Conservation (phyloP, 2,888 invertebrate species). For the Nomada ruficornis region DNA sequence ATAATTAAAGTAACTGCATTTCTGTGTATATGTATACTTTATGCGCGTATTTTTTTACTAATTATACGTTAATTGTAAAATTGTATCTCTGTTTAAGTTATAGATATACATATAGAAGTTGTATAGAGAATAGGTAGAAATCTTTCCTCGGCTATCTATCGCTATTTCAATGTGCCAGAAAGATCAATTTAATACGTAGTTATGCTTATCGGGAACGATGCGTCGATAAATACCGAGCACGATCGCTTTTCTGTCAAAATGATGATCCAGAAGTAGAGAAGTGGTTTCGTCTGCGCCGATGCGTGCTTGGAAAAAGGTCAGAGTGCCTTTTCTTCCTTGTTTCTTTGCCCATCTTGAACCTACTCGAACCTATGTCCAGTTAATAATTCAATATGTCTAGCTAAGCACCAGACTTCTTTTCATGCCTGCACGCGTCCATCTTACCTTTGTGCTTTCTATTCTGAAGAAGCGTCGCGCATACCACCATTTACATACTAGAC, state of each 20-base stretch:
- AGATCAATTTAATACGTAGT: not conserved
- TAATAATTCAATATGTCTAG: slow-evolving; percentile 34
- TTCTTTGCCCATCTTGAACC: slow-evolving; percentile 4
- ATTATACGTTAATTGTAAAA: not conserved
- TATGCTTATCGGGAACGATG: not conserved
- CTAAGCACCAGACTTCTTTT: slow-evolving; percentile 21
- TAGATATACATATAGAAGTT: too few species aligned
- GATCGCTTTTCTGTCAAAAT: slow-evolving; percentile 21
- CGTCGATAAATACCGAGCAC: slow-evolving; percentile 6
- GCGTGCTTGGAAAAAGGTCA: slow-evolving; percentile 74
- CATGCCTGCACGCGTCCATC: not conserved
- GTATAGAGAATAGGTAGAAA: not conserved
- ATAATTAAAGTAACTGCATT: not conserved
- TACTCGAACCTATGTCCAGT: slow-evolving; percentile 11
- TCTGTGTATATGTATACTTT: too few species aligned
- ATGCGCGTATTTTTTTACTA: too few species aligned
- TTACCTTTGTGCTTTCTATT: not conserved
- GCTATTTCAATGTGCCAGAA: not conserved
- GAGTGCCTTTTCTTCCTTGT: slow-evolving; percentile 37
- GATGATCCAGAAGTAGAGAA: slow-evolving; percentile 11
- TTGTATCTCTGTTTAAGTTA: not conserved
- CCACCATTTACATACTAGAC: not conserved
- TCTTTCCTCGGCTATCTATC: not conserved
- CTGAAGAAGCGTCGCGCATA: not conserved
- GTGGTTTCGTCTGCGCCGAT: slow-evolving; percentile 71